Base-by-base conservation (phyloP, 2,888 invertebrate species). In the Nomada ruficornis region DNA sequence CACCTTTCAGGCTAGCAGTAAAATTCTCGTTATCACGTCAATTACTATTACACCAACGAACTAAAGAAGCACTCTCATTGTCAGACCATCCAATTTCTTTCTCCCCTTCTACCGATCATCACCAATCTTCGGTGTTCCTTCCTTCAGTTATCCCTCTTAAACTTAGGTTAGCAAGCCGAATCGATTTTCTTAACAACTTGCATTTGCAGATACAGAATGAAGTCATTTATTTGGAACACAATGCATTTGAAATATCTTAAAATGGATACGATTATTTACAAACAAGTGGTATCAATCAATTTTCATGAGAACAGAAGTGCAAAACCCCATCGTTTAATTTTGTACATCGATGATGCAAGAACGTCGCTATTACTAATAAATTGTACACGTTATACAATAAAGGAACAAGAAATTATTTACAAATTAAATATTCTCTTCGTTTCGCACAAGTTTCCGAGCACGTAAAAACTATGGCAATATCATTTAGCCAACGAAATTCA, bases 1-100 rank as follows among this genome's bases (percentile, higher is more conserved):
- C 79, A 71, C 75, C 85, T 83, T 88, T 81, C 81, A 71, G 78
- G 67, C 83, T 77, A 68, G 67, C 80, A 63, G 20, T 83, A 76
- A 83, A 84, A 77, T 86, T 90, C 90, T 88, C 89, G 90, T 91
- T 91, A 91, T 91, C 36, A 7, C 36, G 36, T 36, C 36, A 36
- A 36, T 36, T 88, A 91, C 90, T 89, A 92, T 91, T 90, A 91
- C 91, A 88, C 92, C 92, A 91, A 92, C 90, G 91, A 92, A 91
- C 89, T 88, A 86, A 85, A 88, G 88, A 89, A 87, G 85, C 83
- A 80, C 83, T 86, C 75, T 78, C 26, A 26, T 26, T 26, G 26
- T 26, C 84, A 52, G 80, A 83, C 76, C 84, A 67, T 85, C 80
- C 82, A 86, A 85, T 86, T 78, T 80, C 83, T 84, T 73, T 72